Conservation (phyloP, 2,797 vertebrate genomes). For the Squalus acanthias region DNA sequence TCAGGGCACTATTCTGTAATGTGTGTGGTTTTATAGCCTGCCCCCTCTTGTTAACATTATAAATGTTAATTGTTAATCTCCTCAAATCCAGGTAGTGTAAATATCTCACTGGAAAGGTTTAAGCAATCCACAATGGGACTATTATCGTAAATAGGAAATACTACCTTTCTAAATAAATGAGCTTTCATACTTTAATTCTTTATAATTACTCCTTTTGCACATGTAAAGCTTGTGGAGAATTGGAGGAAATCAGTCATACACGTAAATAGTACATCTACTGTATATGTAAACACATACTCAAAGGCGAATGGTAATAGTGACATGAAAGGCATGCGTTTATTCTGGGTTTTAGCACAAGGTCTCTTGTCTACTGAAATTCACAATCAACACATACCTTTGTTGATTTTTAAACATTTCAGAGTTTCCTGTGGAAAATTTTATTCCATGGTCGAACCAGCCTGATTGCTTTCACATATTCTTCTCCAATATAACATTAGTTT, state of each 20-base stretch:
- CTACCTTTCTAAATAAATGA: constrained; percentile 2
- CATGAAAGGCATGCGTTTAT: neutral
- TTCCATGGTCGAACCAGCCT: neutral
- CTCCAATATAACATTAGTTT: neutral
- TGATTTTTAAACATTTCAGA: neutral
- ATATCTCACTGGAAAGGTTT: neutral
- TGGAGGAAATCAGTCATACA: constrained; percentile 5
- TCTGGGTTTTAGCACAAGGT: neutral
- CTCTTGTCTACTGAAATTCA: neutral
- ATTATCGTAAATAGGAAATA: constrained; percentile 24
- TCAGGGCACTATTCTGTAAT: neutral
- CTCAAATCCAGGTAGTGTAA: neutral
- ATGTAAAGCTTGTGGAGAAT: neutral
- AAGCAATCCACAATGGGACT: constrained; percentile 9
- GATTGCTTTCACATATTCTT: neutral
- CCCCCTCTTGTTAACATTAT: neutral
- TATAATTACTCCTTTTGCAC: neutral
- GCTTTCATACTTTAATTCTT: neutral
- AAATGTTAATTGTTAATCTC: neutral
- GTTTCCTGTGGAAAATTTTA: neutral
- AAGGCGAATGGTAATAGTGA: neutral
- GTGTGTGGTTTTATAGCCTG: neutral
- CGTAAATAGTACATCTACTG: neutral
- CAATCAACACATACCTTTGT: neutral
- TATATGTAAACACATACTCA: neutral